Percentiles rank a stretch among this genome's conserved stretches.
phyloP scores from a whole-genome alignment of 2,113 vertebrate species.

The Ancistrus triradiatus region DNA sequence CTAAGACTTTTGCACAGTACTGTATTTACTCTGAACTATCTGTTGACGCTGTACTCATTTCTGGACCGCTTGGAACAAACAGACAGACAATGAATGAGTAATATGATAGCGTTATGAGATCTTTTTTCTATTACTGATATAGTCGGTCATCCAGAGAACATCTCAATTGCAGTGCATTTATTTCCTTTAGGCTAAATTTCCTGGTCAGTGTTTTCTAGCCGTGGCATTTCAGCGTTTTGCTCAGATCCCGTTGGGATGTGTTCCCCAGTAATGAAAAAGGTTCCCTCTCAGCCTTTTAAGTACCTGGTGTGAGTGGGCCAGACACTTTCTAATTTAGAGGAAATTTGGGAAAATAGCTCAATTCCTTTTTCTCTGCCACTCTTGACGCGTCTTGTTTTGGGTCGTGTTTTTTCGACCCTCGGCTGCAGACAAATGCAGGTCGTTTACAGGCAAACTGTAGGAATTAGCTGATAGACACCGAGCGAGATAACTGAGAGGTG shows the following conservation, averaged over 20 bases:
- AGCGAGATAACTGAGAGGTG: slow-evolving; percentile 80
- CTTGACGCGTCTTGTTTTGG: slow-evolving; percentile 55
- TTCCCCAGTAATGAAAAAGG: slow-evolving; percentile 52
- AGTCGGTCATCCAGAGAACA: too few species aligned
- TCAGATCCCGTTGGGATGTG: slow-evolving; percentile 36
- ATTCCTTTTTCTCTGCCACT: slow-evolving; percentile 62
- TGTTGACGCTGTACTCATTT: too few species aligned
- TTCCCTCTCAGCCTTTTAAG: slow-evolving; percentile 42
- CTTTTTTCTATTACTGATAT: too few species aligned
- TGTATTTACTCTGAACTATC: too few species aligned
- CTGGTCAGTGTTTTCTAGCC: slow-evolving; percentile 14
- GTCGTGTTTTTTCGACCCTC: slow-evolving; percentile 57
- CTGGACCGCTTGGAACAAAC: too few species aligned
- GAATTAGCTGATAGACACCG: slow-evolving; percentile 86
- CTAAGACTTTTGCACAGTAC: too few species aligned
- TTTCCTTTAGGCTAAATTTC: too few species aligned
- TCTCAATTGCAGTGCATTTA: too few species aligned
- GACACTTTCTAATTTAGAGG: slow-evolving; percentile 79
- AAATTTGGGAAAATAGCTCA: slow-evolving; percentile 79
- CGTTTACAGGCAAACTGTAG: slow-evolving; percentile 70
- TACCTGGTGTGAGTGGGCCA: slow-evolving; percentile 43
- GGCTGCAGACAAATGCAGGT: slow-evolving; percentile 68
- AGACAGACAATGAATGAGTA: too few species aligned
- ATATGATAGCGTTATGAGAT: too few species aligned
- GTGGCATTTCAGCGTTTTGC: slow-evolving; percentile 26